phyloP scores from a whole-genome alignment of 2,113 vertebrate genomes.

The Pterophyllum scalare region DNA sequence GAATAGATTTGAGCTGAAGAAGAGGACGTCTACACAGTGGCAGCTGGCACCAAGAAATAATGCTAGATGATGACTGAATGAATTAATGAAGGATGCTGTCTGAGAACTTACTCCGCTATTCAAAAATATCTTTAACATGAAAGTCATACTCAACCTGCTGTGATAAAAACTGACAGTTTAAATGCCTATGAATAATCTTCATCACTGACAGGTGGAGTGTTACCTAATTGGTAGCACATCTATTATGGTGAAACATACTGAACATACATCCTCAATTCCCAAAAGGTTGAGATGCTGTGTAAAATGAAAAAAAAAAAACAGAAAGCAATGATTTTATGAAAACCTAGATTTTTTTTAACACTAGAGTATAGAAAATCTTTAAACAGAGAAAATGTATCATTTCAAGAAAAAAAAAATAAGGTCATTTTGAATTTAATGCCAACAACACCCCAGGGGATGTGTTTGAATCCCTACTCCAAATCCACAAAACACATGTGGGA shows the following conservation, averaged over 20 bases:
- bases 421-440: not conserved
- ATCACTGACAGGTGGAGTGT: not conserved
- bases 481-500: not conserved
- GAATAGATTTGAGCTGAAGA: constrained; percentile 60
- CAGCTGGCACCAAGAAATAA: constrained; percentile 36
- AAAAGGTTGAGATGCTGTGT: not conserved
- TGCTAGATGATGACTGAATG: not conserved
- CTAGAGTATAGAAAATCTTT: not conserved
- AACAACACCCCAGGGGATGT: not conserved
- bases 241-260: not conserved
- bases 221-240: not conserved
- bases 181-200: not conserved
- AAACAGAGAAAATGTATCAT: not conserved
- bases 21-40: constrained; percentile 45
- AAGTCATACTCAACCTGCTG: not conserved
- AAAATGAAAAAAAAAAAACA: not conserved
- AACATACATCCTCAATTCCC: not conserved
- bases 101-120: not conserved
- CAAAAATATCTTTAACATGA: not conserved
- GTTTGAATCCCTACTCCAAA: not conserved
- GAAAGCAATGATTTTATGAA: accelerated
- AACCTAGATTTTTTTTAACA: no score
- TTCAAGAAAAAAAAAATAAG: not conserved
- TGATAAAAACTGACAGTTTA: not conserved
- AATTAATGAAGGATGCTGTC: constrained; percentile 16